A percentile compares a stretch with the other conserved stretches of the same genome.
phyloP scores from a whole-genome alignment of 2,888 invertebrate species.

The Volucella bombylans region DNA sequence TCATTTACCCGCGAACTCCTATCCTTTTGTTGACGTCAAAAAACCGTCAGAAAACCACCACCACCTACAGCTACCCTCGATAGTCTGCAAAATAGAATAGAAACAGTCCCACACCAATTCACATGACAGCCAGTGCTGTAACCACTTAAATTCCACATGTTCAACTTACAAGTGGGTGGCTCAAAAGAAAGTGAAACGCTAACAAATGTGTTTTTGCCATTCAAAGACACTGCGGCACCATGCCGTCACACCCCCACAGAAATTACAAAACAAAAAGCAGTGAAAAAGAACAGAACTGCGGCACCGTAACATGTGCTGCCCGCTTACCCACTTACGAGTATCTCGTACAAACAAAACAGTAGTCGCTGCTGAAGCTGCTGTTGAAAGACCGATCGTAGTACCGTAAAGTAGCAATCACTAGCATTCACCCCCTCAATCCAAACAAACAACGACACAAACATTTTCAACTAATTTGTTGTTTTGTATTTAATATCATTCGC shows the following conservation, averaged over 20 bases:
- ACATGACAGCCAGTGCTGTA: too few relatives aligned
- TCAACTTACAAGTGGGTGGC: conserved; percentile 59
- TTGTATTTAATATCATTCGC: conserved; percentile 17
- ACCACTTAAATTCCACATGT: not conserved
- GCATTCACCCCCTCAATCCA: conserved; percentile 30
- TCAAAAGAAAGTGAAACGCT: conserved; percentile 58
- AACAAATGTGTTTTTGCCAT: conserved; percentile 42
- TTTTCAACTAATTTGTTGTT: conserved; percentile 55
- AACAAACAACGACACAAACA: conserved; percentile 28
- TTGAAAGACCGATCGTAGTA: conserved; percentile 28
- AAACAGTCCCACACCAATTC: too few relatives aligned
- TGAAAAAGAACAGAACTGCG: not conserved
- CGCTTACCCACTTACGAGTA: not conserved
- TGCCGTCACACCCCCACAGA: conserved; percentile 51
- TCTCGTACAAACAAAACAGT: conserved; percentile 34
- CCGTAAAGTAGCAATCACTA: not conserved
- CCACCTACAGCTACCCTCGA: too few relatives aligned
- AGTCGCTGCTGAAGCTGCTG: not conserved
- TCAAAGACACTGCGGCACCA: conserved; percentile 59
- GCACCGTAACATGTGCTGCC: not conserved
- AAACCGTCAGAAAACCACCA: too few relatives aligned
- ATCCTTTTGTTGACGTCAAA: too few relatives aligned
- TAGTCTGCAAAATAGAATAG: too few relatives aligned
- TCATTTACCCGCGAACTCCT: too few relatives aligned
- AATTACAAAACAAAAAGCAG: not conserved